Evolutionary conservation across 35 echinoderm and acorn worm genomes (phyloP).

Genomic region (Nesometra sesokonis): DNA sequence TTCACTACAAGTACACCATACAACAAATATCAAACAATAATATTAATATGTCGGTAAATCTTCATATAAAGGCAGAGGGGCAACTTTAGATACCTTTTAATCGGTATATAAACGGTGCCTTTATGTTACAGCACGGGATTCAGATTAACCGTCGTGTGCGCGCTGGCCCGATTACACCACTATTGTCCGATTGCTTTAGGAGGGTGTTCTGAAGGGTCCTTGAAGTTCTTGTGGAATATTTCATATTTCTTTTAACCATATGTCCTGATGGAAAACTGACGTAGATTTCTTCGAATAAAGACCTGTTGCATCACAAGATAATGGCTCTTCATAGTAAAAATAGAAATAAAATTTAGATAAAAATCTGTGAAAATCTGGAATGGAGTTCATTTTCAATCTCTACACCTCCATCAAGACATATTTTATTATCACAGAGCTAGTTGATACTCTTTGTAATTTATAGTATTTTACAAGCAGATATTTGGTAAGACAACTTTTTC

Average conservation of each 20-base stretch:
- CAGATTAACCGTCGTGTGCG: background rate
- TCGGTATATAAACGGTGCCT: background rate
- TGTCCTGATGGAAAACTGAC: background rate
- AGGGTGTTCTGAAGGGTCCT: background rate
- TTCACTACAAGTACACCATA: background rate
- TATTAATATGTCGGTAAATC: background rate
- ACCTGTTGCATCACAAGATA: background rate
- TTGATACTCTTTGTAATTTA: no score
- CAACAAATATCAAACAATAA: background rate
- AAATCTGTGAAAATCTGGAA: background rate
- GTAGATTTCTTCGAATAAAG: background rate
- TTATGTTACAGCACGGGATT: background rate
- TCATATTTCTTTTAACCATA: background rate
- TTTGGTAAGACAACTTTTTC: no score
- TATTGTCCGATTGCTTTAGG: background rate
- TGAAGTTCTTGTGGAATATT: background rate
- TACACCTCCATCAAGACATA: no score
- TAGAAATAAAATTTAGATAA: background rate
- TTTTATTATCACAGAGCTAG: no score
- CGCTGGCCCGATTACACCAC: background rate
- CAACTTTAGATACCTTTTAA: background rate
- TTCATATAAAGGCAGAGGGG: background rate
- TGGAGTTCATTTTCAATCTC: background rate
- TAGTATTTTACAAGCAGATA: no score
- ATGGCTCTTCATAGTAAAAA: background rate